phyloP scores from a whole-genome alignment of 2,113 vertebrate species.

The Isurus oxyrinchus region DNA sequence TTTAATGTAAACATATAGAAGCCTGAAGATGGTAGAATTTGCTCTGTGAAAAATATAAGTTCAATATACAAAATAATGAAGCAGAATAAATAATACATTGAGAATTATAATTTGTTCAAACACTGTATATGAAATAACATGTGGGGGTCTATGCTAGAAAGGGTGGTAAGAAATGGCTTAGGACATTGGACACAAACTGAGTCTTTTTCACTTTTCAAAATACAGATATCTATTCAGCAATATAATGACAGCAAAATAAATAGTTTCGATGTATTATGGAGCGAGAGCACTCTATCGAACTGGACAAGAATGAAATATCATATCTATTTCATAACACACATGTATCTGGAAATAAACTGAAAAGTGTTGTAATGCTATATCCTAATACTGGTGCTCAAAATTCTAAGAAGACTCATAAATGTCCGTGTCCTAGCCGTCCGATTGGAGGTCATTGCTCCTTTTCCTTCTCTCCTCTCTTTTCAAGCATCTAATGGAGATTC shows the following conservation, averaged over 20 bases:
- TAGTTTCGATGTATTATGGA: slow-evolving; percentile 9
- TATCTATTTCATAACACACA: not conserved
- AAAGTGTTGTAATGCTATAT: not conserved
- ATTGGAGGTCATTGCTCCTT: not conserved
- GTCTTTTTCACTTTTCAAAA: not conserved
- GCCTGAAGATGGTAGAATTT: not conserved
- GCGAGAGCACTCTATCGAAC: not conserved
- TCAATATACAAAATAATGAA: not conserved
- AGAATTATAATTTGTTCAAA: not conserved
- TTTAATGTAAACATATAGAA: not conserved
- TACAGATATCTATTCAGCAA: not conserved
- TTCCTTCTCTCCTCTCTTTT: not conserved
- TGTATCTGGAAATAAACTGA: not conserved
- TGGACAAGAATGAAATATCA: not conserved
- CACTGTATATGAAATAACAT: not conserved
- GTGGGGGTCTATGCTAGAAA: not conserved
- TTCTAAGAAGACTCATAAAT: not conserved
- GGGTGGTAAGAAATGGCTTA: not conserved
- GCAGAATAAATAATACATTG: not conserved
- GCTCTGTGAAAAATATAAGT: not conserved
- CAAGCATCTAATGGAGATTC: not conserved
- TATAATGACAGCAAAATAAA: not conserved
- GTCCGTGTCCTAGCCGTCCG: not conserved
- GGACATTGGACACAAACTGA: not conserved
- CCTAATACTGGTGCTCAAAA: not conserved